These are phyloP conservation scores for Cyprinodon brontotheroides DNA, from an alignment of 2,113 vertebrate species.

Conservation along the genomic window DNA sequence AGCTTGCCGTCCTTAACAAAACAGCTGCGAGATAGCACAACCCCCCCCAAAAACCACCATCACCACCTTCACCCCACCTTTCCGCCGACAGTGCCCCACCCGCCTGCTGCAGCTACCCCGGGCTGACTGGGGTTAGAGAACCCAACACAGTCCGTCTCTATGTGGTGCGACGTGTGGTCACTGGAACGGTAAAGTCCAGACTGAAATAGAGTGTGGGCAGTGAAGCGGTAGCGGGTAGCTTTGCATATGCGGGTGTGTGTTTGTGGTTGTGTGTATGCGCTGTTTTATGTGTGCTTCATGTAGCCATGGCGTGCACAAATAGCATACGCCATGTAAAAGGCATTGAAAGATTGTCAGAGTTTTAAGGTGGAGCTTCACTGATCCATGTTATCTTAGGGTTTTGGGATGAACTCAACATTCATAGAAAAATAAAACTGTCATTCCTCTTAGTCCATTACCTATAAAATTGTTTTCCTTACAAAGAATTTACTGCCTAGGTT, in stretches of 20 bases:
- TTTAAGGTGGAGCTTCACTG: constrained; percentile 45
- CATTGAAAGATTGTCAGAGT: constrained; percentile 43
- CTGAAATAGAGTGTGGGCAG: constrained; percentile 74
- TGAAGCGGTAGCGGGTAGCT: constrained; percentile 62
- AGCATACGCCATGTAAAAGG: constrained; percentile 40
- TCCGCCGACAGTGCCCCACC: constrained; percentile 24
- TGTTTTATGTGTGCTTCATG: constrained; percentile 56
- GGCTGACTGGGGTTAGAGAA: constrained; percentile 56
- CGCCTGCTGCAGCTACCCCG: constrained; percentile 47
- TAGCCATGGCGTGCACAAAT: constrained; percentile 63
- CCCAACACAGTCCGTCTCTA: constrained; percentile 68
- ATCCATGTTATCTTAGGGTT: constrained; percentile 25
- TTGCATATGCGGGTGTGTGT: constrained; percentile 51
- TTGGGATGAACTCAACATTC: constrained; percentile 21
- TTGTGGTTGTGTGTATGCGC: constrained; percentile 51
- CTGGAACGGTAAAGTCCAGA: constrained; percentile 68
- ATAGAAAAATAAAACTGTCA: constrained; percentile 31
- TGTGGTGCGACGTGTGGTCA: constrained; percentile 68
- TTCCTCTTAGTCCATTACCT: constrained; percentile 31
- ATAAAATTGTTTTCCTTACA: constrained; percentile 19
- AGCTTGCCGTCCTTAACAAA: constrained; percentile 83
- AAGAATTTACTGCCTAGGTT: constrained; percentile 6
- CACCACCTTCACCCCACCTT: constrained; percentile 48
- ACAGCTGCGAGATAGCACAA: constrained; percentile 88
- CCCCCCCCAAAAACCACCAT: constrained; percentile 7